These are phyloP conservation scores for Batillaria attramentaria DNA, from an alignment of 1,140 invertebrate species.

Conservation along the genomic window DNA sequence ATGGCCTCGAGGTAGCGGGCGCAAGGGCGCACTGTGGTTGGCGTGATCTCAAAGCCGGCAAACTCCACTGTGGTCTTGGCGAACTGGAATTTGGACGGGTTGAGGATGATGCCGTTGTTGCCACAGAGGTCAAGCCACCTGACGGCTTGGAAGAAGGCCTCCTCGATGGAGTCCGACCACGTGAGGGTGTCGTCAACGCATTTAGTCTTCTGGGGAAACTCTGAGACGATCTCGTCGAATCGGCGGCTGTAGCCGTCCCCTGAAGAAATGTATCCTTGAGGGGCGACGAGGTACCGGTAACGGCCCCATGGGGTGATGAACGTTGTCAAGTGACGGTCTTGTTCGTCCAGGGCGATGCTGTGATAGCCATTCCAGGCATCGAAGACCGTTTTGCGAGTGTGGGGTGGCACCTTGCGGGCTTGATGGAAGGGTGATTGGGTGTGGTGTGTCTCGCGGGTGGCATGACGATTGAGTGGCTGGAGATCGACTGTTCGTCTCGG, in stretches of 20 bases:
- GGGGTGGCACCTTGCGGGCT: slow-evolving; percentile 39
- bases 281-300: slow-evolving; percentile 48
- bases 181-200: slow-evolving; percentile 49
- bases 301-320: slow-evolving; percentile 56
- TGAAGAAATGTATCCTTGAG: slow-evolving; percentile 55
- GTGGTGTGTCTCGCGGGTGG: slow-evolving; percentile 10
- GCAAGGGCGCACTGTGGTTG: slow-evolving; percentile 40
- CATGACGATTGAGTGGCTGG: slow-evolving; percentile 28
- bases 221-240: slow-evolving; percentile 44
- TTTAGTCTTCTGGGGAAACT: slow-evolving; percentile 47
- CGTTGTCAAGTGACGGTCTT: slow-evolving; percentile 46
- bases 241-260: slow-evolving; percentile 44
- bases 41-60: slow-evolving; percentile 49
- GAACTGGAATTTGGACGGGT: slow-evolving; percentile 55
- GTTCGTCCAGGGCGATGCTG: slow-evolving; percentile 39
- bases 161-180: slow-evolving; percentile 41
- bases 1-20: slow-evolving; percentile 41
- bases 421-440: slow-evolving; percentile 37
- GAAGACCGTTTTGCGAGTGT: slow-evolving; percentile 41
- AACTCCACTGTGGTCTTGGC: slow-evolving; percentile 51
- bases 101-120: slow-evolving; percentile 48
- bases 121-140: slow-evolving; percentile 48
- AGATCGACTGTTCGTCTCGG: slow-evolving; percentile 45
- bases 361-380: slow-evolving; percentile 49
- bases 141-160: slow-evolving; percentile 39